A percentile compares a stretch with the other conserved stretches of the same genome.
Evolutionary conservation across 92 coral and sea anemone species (phyloP).

Genomic region (Parazoanthus swiftii): DNA sequence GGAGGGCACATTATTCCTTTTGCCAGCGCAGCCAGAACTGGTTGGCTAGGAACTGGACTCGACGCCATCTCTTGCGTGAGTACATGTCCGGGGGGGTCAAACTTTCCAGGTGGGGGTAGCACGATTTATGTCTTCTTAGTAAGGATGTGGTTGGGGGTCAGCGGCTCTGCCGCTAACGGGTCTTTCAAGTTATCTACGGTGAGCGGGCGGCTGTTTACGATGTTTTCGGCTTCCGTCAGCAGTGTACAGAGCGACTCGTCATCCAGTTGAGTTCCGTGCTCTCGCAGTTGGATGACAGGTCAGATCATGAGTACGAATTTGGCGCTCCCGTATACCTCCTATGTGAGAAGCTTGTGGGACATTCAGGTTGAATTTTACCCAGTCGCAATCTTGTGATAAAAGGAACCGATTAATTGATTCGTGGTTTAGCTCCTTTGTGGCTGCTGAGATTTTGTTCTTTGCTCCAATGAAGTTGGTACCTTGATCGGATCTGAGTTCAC

Average conservation of each 20-base stretch:
- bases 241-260: slow-evolving; percentile 2
- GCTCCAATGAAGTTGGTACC: slow-evolving; percentile 9
- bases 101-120: too few relatives aligned
- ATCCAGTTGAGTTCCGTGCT: slow-evolving; percentile 21
- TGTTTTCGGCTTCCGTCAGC: slow-evolving; percentile 40
- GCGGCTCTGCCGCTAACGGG: background rate
- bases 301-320: slow-evolving; percentile 7
- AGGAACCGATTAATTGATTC: slow-evolving; percentile 4
- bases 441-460: slow-evolving; percentile 5
- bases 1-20: too few relatives aligned
- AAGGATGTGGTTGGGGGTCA: too few relatives aligned
- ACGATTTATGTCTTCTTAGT: too few relatives aligned
- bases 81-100: too few relatives aligned
- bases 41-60: too few relatives aligned
- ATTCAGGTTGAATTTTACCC: slow-evolving; percentile 1
- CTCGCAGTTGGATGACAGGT: slow-evolving; percentile 12
- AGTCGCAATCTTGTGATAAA: slow-evolving; percentile 6
- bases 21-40: too few relatives aligned
- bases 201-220: slow-evolving; percentile 53
- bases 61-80: too few relatives aligned
- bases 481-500: slow-evolving; percentile 36
- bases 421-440: background rate
- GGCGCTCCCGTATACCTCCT: slow-evolving; percentile 15
- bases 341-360: background rate
- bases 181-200: slow-evolving; percentile 44